A percentile compares a stretch with the other conserved stretches of the same genome.
Evolutionary conservation across 2,113 vertebrate genomes (phyloP).

Genomic region (Struthidea cinerea): DNA sequence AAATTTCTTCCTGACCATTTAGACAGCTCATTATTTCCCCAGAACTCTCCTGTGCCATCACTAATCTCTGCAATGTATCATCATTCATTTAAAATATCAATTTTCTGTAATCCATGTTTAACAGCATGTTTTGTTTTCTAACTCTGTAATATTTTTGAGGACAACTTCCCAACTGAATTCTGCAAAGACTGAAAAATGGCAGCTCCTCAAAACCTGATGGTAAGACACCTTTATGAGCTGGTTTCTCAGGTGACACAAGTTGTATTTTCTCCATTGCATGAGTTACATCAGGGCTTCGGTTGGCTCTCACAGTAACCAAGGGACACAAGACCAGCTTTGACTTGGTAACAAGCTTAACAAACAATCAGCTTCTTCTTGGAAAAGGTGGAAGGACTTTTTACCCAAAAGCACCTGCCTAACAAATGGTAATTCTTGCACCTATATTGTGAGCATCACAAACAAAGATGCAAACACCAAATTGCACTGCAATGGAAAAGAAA

Average conservation of each 20-base stretch:
- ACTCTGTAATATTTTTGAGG: neutral
- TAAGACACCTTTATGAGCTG: neutral
- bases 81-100: neutral
- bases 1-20: neutral
- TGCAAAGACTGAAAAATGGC: neutral
- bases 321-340: neutral
- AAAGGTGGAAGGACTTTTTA: neutral
- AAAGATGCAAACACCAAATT: neutral
- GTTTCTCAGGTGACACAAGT: neutral
- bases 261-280: neutral
- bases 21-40: constrained; percentile 30
- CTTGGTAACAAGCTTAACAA: neutral
- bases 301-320: neutral
- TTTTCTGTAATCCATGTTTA: neutral
- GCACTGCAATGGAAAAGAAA: neutral
- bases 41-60: neutral
- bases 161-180: neutral
- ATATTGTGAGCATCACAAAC: accelerated
- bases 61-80: neutral
- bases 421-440: neutral
- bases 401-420: neutral
- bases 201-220: neutral
- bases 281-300: accelerated
- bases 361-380: neutral
- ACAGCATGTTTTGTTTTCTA: neutral